Base-by-base conservation (phyloP, 2,797 vertebrate genomes). In the Ictinia mississippiensis region DNA sequence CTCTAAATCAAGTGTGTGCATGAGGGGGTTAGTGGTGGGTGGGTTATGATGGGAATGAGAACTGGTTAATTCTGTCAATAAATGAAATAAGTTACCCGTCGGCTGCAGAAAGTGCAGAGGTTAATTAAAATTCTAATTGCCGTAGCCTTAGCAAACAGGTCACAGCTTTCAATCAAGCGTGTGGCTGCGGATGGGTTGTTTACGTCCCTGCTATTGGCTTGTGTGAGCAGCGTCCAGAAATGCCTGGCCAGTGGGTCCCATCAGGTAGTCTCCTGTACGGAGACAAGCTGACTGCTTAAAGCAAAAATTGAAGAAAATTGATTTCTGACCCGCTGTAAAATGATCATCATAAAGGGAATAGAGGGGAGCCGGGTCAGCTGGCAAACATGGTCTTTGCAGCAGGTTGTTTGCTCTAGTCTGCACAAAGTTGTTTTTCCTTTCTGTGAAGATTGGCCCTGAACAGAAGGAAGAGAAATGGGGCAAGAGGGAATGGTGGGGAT, bases 111-210 rank as follows among this genome's bases (percentile, higher is more conserved):
- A 71, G 92, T 62, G 61, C 95, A 95, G 75, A 91, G 93, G 94
- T 96, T 97, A 95, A 96, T 96, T 89, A 92, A 83, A 95, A 95
- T 6, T 67, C 56, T 83, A 83, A 94, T 93, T 95, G 72, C 63
- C 11, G 4, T 50, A 53, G 75, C 84, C 84, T 92, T 45, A 73
- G 74, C 62, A 55, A 74, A 53, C 23, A 83, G 83, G 68, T 91
- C 91, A 62, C 47, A 50, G 49, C 61, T 89, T 89, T 88, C 91
- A 74, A 42, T 93, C 37, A 49, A 28, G 37, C 1, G 0, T 0
- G 2, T 20, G 72, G 44, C 83, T 62, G 56, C 1, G 13, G 73
- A 28, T 45, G 42, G 37, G 12, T 16, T 75, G 61, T 58, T 93
- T 65, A 33, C n/a, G n/a, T 40, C n/a, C 52, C 77, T 65, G 77